A percentile compares a stretch with the other conserved stretches of the same genome.
Conservation (phyloP, 2,888 invertebrate genomes). For the Epicampocera succincta region DNA sequence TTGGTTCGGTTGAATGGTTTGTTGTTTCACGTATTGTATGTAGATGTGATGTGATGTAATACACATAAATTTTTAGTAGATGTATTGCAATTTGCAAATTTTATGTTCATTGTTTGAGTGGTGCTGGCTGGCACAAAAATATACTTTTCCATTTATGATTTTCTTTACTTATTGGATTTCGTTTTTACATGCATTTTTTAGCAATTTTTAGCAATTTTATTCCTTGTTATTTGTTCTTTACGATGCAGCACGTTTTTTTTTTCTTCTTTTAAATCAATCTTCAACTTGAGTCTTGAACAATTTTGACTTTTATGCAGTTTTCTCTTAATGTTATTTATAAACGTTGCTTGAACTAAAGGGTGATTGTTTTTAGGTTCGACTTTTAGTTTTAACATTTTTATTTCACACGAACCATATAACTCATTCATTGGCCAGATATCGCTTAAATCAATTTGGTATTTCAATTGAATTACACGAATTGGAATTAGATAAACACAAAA, state of each 20-base stretch:
- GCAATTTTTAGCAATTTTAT: constrained; percentile 4
- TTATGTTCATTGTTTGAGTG: constrained; percentile 54
- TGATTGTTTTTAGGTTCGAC: neutral
- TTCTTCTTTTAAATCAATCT: constrained; percentile 56
- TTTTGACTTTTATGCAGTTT: constrained; percentile 11
- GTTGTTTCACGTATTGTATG: constrained; percentile 60
- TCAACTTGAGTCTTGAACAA: constrained; percentile 69
- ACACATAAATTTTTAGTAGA: constrained; percentile 62
- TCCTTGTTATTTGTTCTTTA: constrained; percentile 29
- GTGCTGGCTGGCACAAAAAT: constrained; percentile 21
- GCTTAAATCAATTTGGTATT: no score
- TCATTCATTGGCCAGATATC: no score
- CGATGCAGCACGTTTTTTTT: constrained; percentile 39
- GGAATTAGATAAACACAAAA: no score
- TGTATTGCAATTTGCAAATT: constrained; percentile 62
- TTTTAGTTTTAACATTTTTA: no score
- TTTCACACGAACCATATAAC: no score
- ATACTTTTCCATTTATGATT: constrained; percentile 53
- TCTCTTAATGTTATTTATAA: constrained; percentile 5
- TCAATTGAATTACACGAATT: no score
- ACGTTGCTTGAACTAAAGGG: neutral
- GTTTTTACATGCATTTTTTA: constrained; percentile 32
- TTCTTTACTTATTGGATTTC: constrained; percentile 28
- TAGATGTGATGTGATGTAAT: constrained; percentile 63
- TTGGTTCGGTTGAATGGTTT: constrained; percentile 53